Conservation (phyloP, 2,888 invertebrate genomes). For the Alloscopus bannaensis region DNA sequence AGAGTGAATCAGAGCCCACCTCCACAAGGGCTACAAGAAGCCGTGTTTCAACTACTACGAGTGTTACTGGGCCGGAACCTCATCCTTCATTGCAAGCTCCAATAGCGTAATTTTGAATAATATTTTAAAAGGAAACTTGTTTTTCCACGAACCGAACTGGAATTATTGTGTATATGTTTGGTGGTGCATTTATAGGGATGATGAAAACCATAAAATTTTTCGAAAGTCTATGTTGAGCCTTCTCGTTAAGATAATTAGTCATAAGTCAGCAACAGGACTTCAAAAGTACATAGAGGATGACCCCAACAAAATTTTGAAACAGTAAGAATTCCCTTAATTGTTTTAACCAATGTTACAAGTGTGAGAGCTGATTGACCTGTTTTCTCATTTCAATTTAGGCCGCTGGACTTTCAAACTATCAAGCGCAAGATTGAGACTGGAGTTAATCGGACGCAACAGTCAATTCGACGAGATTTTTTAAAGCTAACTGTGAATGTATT, state of each 20-base stretch:
- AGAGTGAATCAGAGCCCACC: conserved; percentile 39
- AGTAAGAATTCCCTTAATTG: conserved; percentile 17
- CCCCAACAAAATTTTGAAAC: conserved; percentile 18
- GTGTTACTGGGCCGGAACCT: conserved; percentile 23
- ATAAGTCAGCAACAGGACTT: conserved; percentile 7
- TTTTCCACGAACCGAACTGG: too few species aligned
- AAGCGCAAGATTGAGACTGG: conserved; percentile 38
- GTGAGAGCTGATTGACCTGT: background rate
- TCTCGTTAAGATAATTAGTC: conserved; percentile 11
- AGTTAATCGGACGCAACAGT: background rate
- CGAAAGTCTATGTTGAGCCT: conserved; percentile 6
- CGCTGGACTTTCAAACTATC: conserved; percentile 22
- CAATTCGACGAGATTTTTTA: conserved; percentile 19
- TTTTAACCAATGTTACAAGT: background rate
- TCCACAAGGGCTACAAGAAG: conserved; percentile 43
- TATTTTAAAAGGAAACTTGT: too few species aligned
- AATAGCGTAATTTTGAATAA: too few species aligned
- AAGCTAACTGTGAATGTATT: conserved; percentile 2
- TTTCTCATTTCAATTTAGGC: conserved; percentile 3
- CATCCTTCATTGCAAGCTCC: too few species aligned
- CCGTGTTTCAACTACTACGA: conserved; percentile 30
- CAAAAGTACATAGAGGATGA: conserved; percentile 32
- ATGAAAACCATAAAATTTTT: conserved; percentile 36
- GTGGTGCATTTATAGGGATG: conserved; percentile 24
- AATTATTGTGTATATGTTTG: too few species aligned